Evolutionary conservation across 2,888 invertebrate genomes (phyloP).

Genomic region (Heliconius charithonia): DNA sequence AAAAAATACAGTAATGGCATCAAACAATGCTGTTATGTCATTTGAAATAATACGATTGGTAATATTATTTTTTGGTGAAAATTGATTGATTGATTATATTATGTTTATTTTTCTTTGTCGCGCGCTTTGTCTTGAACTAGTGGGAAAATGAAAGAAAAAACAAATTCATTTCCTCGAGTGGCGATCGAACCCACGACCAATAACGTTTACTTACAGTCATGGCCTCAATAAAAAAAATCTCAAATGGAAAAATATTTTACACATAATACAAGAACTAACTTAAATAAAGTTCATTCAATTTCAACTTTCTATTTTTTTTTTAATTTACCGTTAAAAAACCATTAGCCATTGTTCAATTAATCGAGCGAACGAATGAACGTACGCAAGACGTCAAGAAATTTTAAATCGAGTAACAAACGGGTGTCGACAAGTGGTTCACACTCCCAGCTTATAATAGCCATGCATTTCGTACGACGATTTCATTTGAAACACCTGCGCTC

Average conservation of each 20-base stretch:
- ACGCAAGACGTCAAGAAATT: slow-evolving; percentile 31
- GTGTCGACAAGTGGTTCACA: slow-evolving; percentile 24
- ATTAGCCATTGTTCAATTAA: slow-evolving; percentile 27
- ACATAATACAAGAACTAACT: too few species aligned
- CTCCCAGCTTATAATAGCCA: slow-evolving; percentile 37
- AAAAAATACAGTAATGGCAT: slow-evolving; percentile 1
- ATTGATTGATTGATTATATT: neutral
- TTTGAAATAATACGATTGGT: neutral
- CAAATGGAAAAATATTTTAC: too few species aligned
- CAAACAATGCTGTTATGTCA: neutral
- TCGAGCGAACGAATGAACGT: slow-evolving; percentile 28
- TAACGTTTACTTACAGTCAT: too few species aligned
- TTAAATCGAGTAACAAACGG: slow-evolving; percentile 30
- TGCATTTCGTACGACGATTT: slow-evolving; percentile 35
- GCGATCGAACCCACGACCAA: too few species aligned
- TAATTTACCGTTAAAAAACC: neutral
- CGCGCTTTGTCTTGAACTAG: too few species aligned
- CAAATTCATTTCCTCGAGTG: too few species aligned
- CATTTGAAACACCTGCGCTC: slow-evolving; percentile 37
- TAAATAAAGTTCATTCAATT: too few species aligned
- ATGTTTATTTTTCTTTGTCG: too few species aligned
- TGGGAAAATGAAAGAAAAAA: too few species aligned
- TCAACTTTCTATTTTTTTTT: neutral
- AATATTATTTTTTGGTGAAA: neutral
- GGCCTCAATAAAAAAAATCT: too few species aligned